These are phyloP conservation scores for Dasyurus viverrinus DNA, from an alignment of 2,113 vertebrate genomes.

Conservation along the genomic window DNA sequence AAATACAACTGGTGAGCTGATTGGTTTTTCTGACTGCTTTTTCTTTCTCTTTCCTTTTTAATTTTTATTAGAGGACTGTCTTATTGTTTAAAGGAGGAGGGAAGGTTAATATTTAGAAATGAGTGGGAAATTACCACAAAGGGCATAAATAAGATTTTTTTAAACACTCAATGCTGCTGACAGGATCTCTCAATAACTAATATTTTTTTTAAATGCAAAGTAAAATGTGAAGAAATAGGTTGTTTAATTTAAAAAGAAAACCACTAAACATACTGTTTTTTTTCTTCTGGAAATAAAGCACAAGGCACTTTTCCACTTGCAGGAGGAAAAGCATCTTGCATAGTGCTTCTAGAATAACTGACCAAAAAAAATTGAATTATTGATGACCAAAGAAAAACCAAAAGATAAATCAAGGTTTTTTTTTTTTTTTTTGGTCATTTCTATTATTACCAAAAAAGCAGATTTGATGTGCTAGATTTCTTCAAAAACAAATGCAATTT, in stretches of 20 bases:
- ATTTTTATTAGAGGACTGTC: not conserved
- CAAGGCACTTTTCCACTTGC: conserved; percentile 11
- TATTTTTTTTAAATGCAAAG: not conserved
- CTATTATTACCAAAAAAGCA: conserved; percentile 20
- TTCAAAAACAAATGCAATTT: conserved; percentile 32
- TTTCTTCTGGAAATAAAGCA: not conserved
- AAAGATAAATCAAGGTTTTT: not conserved
- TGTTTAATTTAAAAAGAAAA: not conserved
- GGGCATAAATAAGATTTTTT: not conserved
- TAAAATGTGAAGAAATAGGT: not conserved
- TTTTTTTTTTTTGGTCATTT: conserved; percentile 18
- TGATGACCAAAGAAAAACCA: conserved; percentile 45
- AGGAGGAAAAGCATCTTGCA: conserved; percentile 25
- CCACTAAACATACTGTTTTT: not conserved
- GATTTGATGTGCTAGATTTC: conserved; percentile 24
- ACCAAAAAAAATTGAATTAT: conserved; percentile 42
- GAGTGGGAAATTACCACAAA: not conserved
- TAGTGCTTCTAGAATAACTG: conserved; percentile 16
- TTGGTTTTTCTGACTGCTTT: not conserved
- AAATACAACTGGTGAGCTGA: not conserved
- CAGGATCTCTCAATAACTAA: not conserved
- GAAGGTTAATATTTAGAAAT: not conserved
- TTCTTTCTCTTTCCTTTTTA: not conserved
- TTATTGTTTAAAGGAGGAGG: not conserved
- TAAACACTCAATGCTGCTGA: not conserved